Conservation (phyloP, 1,140 invertebrate genomes). For the Pogonognathellus flavescens region DNA sequence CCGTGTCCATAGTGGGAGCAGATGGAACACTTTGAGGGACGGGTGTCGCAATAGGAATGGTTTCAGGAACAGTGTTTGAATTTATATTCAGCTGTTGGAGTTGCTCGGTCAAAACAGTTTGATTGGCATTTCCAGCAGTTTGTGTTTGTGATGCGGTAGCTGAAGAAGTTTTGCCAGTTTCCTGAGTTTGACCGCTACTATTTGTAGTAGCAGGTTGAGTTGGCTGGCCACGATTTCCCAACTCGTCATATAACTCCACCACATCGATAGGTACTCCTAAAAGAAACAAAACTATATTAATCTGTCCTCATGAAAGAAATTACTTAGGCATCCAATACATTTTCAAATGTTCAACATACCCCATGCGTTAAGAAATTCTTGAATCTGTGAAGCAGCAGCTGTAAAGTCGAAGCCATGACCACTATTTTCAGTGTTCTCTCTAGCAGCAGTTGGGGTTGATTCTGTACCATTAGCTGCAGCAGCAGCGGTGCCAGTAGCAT, state of each 20-base stretch:
- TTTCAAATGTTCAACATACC: constrained; percentile 49
- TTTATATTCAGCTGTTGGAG: constrained; percentile 42
- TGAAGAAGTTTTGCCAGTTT: background rate
- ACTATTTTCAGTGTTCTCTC: constrained; percentile 1
- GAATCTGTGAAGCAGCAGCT: constrained; percentile 62
- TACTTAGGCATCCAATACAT: background rate
- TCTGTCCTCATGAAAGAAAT: background rate
- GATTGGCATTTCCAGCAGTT: background rate
- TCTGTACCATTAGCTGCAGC: background rate
- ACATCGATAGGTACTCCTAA: constrained; percentile 66
- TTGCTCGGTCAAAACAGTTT: constrained; percentile 21
- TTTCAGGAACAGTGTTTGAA: background rate
- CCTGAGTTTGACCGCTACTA: background rate
- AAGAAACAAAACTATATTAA: constrained; percentile 21
- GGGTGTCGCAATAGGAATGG: background rate
- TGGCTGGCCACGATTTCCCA: constrained; percentile 59
- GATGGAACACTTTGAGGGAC: background rate
- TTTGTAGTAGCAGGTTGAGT: background rate
- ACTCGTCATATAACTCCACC: constrained; percentile 64
- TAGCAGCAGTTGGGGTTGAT: background rate
- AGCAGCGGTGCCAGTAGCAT: constrained; percentile 7
- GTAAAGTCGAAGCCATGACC: constrained; percentile 52
- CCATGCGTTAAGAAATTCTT: constrained; percentile 64
- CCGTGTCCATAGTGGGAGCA: constrained; percentile 42
- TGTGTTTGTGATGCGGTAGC: background rate